Base-by-base conservation (phyloP, 2,113 vertebrate genomes). In the Sorex araneus region DNA sequence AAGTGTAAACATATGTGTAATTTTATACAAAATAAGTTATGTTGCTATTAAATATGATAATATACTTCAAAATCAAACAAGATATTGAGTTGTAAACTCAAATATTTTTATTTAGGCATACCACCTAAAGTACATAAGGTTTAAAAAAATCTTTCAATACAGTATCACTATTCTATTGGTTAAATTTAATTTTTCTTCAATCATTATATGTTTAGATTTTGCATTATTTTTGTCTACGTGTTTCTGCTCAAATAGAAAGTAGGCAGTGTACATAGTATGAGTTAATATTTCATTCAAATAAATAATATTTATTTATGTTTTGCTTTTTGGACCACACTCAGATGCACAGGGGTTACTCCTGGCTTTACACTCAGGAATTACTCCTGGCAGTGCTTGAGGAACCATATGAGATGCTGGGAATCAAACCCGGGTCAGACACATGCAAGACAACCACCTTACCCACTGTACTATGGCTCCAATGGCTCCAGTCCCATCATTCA, bases 201-300 rank as follows among this genome's bases (percentile, higher is more conserved):
- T 34, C 13, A 40, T 4, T 45, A 85, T 60, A 66, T 3, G 60
- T 2, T 27, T 70, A 3, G 13, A 36, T 3, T 3, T 50, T 63
- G 30, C 23, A 43, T 9, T 2, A 32, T 43, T 8, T 50, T 15
- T 45, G 2, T 64, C 18, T 71, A 25, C 6, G 9, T 57, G 67
- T 67, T 86, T 73, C 18, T 80, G 11, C 6, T 67, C 84, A 82
- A 77, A 60, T 60, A 19, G 57, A 60, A 60, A 60, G 1, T 23
- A 19, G 15, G 4, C 57, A 60, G 18, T 3, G 57, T 60, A 3
- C 4, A 25, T 9, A 21, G 32, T 89, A 0, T 15, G 83, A 2
- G 19, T 54, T 83, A 63, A 54, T 83, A 66, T 92, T 85, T 88
- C 11, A 82, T 36, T 69, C 19, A 85, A 66, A n/a, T n/a, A n/a